Percentiles rank a stretch among this genome's conserved stretches.
phyloP scores from a whole-genome alignment of 2,888 invertebrate species.

The Phyto melanocephala region DNA sequence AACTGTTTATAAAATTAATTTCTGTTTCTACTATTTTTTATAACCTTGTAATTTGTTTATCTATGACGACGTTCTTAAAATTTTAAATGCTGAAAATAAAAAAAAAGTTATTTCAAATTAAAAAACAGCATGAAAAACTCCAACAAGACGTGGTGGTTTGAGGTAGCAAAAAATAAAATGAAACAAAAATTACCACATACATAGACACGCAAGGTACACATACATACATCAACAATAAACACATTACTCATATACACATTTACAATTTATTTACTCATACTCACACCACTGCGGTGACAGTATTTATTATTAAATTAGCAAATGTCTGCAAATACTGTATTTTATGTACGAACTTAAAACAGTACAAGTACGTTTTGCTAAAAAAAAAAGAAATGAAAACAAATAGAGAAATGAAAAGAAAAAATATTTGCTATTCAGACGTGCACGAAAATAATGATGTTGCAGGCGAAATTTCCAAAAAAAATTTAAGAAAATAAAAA shows the following conservation, averaged over 20 bases:
- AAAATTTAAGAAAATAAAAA: background rate
- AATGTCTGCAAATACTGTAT: slow-evolving; percentile 32
- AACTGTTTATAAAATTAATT: slow-evolving; percentile 12
- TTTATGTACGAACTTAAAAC: background rate
- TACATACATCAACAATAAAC: background rate
- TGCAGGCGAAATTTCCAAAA: background rate
- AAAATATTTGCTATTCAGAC: slow-evolving; percentile 7
- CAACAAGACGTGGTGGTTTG: slow-evolving; percentile 41
- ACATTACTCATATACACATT: background rate
- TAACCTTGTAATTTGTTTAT: background rate
- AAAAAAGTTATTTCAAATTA: background rate
- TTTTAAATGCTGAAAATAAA: background rate
- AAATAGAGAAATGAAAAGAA: background rate
- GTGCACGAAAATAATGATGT: slow-evolving; percentile 16
- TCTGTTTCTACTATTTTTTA: background rate
- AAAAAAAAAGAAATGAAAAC: background rate
- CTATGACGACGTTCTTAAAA: background rate
- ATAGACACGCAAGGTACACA: background rate
- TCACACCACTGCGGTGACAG: background rate
- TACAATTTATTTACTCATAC: background rate
- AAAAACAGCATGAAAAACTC: slow-evolving; percentile 12
- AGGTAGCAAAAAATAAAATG: background rate
- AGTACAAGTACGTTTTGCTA: background rate
- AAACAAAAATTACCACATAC: background rate
- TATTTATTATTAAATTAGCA: slow-evolving; percentile 42